Evolutionary conservation across 2,113 vertebrate species (phyloP), one percentile per base, ranked within the genome.

Genomic region (Rhinoderma darwinii): DNA sequence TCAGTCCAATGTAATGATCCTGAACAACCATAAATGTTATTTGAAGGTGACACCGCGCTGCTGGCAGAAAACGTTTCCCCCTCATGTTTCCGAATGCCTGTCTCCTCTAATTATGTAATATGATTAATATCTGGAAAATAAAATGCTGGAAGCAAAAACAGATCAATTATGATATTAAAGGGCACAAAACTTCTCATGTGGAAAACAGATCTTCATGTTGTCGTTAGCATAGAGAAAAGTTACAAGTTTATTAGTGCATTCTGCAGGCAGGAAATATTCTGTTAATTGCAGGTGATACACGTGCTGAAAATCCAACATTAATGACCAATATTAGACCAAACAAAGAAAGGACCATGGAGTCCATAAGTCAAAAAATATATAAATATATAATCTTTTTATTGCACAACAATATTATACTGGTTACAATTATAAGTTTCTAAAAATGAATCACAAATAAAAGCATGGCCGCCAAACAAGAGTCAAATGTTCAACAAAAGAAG

Each of bases 91-190:
- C 14, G 5, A 32, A n/a, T 9, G 37, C 22, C 37, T 25, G 39
- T 74, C 70, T 43, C 70, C 22, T 74, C 70, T 74, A 41, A 74
- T 74, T 74, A 74, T 74, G 6, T 43, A 20, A 74, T 25, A 20
- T 41, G 18, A 74, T 74, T 41, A 74, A 74, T 74, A 74, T 25
- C 18, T 39, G 37, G 41, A 25, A 43, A 41, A 9, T 74, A 37
- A 22, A n/a, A 74, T 11, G 2, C 70, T 25, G 35, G 27, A 66
- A 30, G 30, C 27, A 32, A 5, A 22, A 9, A 22, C 7, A 4
- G 37, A 41, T 73, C 70, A 73, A 73, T 73, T 37, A 41, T 4
- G 30, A 43, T 5, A 43, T 41, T 9, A 74, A 41, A 43, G 18
- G 70, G 70, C 63, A 17, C 56, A 66, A 66, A 66, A 32, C 5